phyloP scores from a whole-genome alignment of 1,140 invertebrate genomes.

The Panagrolaimus sp. region DNA sequence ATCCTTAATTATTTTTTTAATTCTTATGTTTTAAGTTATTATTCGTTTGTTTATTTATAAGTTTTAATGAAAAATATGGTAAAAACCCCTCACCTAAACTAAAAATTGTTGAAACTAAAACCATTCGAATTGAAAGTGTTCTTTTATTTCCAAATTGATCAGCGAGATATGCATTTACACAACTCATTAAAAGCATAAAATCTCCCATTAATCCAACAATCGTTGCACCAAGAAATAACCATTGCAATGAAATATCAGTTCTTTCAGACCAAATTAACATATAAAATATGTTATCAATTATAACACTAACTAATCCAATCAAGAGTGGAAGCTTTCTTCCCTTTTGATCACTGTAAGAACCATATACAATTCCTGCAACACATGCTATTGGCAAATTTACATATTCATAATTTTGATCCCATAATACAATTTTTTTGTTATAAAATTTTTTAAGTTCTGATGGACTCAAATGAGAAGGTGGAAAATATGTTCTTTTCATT shows the following conservation, averaged over 20 bases:
- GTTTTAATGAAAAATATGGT: no score
- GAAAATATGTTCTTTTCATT: slow-evolving; percentile 18
- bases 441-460: slow-evolving; percentile 25
- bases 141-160: slow-evolving; percentile 28
- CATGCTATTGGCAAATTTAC: slow-evolving; percentile 27
- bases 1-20: no score
- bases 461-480: slow-evolving; percentile 12
- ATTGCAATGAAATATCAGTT: slow-evolving; percentile 22
- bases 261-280: slow-evolving; percentile 24
- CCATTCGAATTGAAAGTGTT: slow-evolving; percentile 20
- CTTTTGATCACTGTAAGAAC: slow-evolving; percentile 26
- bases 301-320: slow-evolving; percentile 19
- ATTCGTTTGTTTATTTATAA: no score
- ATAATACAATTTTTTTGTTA: slow-evolving; percentile 24
- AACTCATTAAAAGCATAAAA: slow-evolving; percentile 23
- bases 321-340: slow-evolving; percentile 25
- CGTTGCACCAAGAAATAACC: slow-evolving; percentile 21
- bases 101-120: slow-evolving; percentile 19
- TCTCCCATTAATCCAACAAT: slow-evolving; percentile 20
- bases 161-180: slow-evolving; percentile 26
- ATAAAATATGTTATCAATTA: slow-evolving; percentile 23
- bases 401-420: slow-evolving; percentile 31
- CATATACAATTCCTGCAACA: slow-evolving; percentile 15
- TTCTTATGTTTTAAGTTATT: no score
- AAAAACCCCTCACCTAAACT: no score